Base-by-base conservation (phyloP, 2,888 invertebrate genomes). In the Augiades crinisus region DNA sequence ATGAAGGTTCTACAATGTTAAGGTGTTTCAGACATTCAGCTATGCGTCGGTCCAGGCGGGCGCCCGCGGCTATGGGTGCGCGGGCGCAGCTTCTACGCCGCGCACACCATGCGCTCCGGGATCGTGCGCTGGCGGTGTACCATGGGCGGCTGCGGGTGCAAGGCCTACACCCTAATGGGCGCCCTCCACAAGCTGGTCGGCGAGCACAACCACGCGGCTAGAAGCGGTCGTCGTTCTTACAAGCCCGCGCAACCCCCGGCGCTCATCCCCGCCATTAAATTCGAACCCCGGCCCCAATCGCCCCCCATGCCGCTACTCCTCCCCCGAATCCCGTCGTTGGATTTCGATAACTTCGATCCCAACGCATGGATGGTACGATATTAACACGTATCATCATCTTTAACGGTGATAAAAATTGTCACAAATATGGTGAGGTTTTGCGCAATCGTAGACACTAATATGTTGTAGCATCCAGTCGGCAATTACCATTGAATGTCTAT, bases 41-140 rank as follows among this genome's bases (percentile, higher is more conserved):
- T 89, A 60, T 85, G 84, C 61, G 85, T 88, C 63, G 88, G 88
- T 0, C 88, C 88, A 36, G 88, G 88, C 56, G 88, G 88, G 27
- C 76, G 88, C 57, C 88, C 88, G 51, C 77, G 89, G 56, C 70
- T 89, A 36, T 88, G 88, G 88, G 87, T 88, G 60, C 79, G 82
- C 58, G 88, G 88, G 49, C 84, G 86, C 64, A 89, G 88, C 59
- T 89, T 89, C 67, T 89, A 89, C 70, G 87, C 87, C 47, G 88
- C 88, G 54, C 88, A 89, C 63, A 89, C 88, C 6, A 89, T 89
- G 88, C 81, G 88, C 37, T 89, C 88, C 5, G 88, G 88, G 36
- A 79, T 87, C 10, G 88, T 88, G 49, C 85, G 88, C 57, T 88
- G 88, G 88, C 81, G 88, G 0, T 89, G 88, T 66, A 89, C 88